Evolutionary conservation across 1,140 invertebrate species (phyloP).

Genomic region (Saxidomus purpurata): DNA sequence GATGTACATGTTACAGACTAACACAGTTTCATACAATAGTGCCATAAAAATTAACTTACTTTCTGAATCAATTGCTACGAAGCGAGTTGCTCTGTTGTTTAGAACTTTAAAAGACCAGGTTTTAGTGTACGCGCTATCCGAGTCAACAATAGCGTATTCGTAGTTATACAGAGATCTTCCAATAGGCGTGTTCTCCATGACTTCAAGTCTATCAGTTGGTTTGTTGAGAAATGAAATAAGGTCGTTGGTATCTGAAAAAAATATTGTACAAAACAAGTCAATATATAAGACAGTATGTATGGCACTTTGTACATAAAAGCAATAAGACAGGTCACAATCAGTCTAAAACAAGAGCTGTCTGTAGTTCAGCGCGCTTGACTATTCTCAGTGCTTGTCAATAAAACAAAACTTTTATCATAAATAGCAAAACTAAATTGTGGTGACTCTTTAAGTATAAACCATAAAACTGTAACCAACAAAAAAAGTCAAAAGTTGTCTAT

Average conservation of each 20-base stretch:
- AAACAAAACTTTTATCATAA: no score
- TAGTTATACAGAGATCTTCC: conserved; percentile 32
- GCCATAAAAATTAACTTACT: no score
- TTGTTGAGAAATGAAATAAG: neutral
- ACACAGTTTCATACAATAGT: no score
- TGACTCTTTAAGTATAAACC: no score
- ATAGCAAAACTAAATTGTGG: no score
- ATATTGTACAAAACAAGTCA: neutral
- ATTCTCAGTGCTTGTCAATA: no score
- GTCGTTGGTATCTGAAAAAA: conserved; percentile 31
- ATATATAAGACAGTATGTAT: neutral
- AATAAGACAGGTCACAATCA: no score
- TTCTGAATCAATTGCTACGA: conserved; percentile 12
- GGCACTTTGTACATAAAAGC: neutral
- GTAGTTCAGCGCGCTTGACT: no score
- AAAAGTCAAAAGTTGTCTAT: no score
- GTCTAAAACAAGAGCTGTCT: no score
- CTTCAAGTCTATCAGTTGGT: neutral
- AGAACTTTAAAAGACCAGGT: conserved; percentile 1
- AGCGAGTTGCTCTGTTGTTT: neutral
- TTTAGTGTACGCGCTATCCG: neutral
- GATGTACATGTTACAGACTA: no score
- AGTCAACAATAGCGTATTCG: conserved; percentile 25
- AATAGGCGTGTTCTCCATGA: conserved; percentile 10
- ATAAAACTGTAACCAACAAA: no score